Base-by-base conservation (phyloP, 2,797 vertebrate species). In the Potorous gilbertii region DNA sequence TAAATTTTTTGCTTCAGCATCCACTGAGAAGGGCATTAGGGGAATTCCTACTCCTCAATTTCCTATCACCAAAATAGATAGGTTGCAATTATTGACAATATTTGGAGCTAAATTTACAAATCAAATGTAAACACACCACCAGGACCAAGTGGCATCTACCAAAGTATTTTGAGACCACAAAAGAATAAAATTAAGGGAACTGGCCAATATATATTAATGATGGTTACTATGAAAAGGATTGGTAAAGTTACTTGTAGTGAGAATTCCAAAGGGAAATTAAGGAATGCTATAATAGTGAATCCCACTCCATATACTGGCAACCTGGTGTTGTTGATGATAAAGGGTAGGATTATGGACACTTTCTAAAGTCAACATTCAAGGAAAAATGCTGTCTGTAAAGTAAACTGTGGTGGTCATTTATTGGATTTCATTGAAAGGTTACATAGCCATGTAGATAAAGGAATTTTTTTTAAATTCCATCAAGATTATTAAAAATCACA, bases 381-480 rank as follows among this genome's bases (percentile, higher is more conserved):
- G 21, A 46, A 46, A 81, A 46, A 21, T 46, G 8, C 74, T 93
- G 95, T 96, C 91, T 93, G 12, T 4, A 89, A 66, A 46, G 1
- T 59, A 29, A 92, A 0, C 54, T 11, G 50, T 52, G 10, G 74
- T 24, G 95, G 31, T 54, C 40, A 90, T 55, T 0, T 92, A 46
- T 92, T 24, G 40, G 5, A 54, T 66, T 29, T 94, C 27, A 95
- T 59, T 93, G 10, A 4, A 28, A 0, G 95, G 54, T 55, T 56
- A 92, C 92, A 90, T 46, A 29, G 40, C 46, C 94, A 97, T 55
- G 31, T 87, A 55, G 5, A 13, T 94, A 95, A 94, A n/a, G 74
- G 12, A 57, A 8, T 93, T 74, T 66, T 66, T 34, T 50, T 50
- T 50, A 59, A 92, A 93, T 29, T 18, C 81, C 93, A 56, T 92